These are phyloP conservation scores for Lacanobia oleracea DNA, from an alignment of 2,888 invertebrate genomes.

Conservation along the genomic window DNA sequence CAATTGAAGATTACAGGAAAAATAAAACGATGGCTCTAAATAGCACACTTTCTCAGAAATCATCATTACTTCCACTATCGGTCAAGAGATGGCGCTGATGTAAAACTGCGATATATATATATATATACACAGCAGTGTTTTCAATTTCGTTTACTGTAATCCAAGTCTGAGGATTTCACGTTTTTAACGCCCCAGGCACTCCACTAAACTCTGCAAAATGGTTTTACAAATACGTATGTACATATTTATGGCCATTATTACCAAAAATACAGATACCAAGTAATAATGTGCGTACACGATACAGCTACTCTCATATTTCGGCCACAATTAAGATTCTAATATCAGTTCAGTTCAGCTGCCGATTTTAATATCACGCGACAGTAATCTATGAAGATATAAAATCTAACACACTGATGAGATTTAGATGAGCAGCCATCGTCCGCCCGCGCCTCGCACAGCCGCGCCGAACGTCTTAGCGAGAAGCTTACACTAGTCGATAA, in stretches of 20 bases:
- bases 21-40: too few species aligned
- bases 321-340: not conserved
- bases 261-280: slow-evolving; percentile 26
- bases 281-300: slow-evolving; percentile 30
- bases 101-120: too few species aligned
- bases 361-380: not conserved
- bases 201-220: slow-evolving; percentile 55
- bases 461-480: slow-evolving; percentile 33
- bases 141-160: too few species aligned
- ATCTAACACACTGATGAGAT: not conserved
- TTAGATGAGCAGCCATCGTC: not conserved
- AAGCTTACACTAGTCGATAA: slow-evolving; percentile 46
- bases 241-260: slow-evolving; percentile 38
- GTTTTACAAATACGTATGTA: slow-evolving; percentile 53
- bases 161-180: too few species aligned
- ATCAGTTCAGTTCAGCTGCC: slow-evolving; percentile 16
- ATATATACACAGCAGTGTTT: too few species aligned
- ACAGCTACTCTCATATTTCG: slow-evolving; percentile 30
- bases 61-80: too few species aligned
- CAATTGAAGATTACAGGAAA: too few species aligned
- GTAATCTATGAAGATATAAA: not conserved
- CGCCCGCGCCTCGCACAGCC: slow-evolving; percentile 12
- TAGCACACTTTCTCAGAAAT: too few species aligned
- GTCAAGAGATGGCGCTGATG: too few species aligned
- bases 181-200: too few species aligned